Evolutionary conservation across 2,888 invertebrate genomes (phyloP).

Genomic region (Lasioglossum vierecki): DNA sequence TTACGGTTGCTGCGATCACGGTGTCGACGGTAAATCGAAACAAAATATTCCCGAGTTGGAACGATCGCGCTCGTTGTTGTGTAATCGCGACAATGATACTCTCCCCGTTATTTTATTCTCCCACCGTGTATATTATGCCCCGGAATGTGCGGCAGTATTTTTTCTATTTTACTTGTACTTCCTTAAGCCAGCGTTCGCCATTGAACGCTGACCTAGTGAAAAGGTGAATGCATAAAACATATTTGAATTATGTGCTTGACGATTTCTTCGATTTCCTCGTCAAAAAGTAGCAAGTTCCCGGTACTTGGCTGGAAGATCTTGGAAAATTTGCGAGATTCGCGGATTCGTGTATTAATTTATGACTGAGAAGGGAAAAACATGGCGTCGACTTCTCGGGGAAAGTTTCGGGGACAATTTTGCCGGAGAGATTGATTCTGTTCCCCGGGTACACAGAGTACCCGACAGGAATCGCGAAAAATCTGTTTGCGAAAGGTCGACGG

Average conservation of each 20-base stretch:
- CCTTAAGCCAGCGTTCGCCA: no score
- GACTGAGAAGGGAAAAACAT: neutral
- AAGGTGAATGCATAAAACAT: neutral
- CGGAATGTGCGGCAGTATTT: neutral
- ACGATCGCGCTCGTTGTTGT: neutral
- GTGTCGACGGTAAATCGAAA: conserved; percentile 4
- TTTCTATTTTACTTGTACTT: no score
- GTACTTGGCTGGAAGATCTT: neutral
- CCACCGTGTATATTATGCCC: neutral
- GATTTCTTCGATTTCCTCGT: neutral
- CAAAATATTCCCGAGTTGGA: neutral
- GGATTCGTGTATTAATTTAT: neutral
- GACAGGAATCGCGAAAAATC: conserved; percentile 39
- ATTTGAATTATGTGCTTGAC: neutral
- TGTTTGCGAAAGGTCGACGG: conserved; percentile 48
- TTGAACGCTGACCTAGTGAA: neutral
- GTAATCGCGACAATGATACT: neutral
- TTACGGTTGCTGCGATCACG: neutral
- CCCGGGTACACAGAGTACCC: neutral
- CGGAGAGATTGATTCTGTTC: neutral
- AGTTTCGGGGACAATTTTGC: neutral
- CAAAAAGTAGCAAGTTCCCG: neutral
- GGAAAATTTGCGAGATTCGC: neutral
- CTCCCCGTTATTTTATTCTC: neutral
- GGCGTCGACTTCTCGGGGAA: neutral